phyloP scores from a whole-genome alignment of 2,888 invertebrate species.

The Hirtodrosophila cameraria region DNA sequence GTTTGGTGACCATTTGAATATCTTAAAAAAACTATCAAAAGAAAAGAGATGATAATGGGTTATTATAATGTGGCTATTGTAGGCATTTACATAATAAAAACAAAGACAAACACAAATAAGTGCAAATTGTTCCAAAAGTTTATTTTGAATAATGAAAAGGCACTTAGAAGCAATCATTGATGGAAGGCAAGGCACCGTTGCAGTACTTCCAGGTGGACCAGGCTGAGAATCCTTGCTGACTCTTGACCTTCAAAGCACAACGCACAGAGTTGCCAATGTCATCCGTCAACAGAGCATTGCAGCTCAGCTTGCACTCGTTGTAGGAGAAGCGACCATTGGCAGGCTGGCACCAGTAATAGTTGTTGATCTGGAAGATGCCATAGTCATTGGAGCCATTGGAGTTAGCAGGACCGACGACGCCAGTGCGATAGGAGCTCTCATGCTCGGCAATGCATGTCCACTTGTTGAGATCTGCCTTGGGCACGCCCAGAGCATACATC shows the following conservation, averaged over 20 bases:
- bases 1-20: slow-evolving; percentile 21
- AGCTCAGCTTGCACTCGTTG: slow-evolving; percentile 69
- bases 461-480: slow-evolving; percentile 58
- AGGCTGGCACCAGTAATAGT: slow-evolving; percentile 78
- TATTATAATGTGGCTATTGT: too few species aligned
- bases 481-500: slow-evolving; percentile 70
- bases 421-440: slow-evolving; percentile 81
- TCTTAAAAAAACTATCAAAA: too few species aligned
- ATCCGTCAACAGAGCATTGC: slow-evolving; percentile 63
- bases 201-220: slow-evolving; percentile 74
- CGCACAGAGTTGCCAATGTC: slow-evolving; percentile 63
- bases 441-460: slow-evolving; percentile 78
- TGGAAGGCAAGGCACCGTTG: slow-evolving; percentile 53
- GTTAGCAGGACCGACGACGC: slow-evolving; percentile 83
- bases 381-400: slow-evolving; percentile 83
- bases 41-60: too few species aligned
- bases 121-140: too few species aligned
- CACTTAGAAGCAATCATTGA: slow-evolving; percentile 67
- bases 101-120: too few species aligned
- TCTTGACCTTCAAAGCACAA: slow-evolving; percentile 68
- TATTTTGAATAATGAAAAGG: too few species aligned
- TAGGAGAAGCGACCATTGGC: slow-evolving; percentile 46
- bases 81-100: too few species aligned
- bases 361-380: slow-evolving; percentile 81
- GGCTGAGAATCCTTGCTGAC: slow-evolving; percentile 72